Evolutionary conservation across 2,113 vertebrate species (phyloP).

Genomic region (Pagrus major): DNA sequence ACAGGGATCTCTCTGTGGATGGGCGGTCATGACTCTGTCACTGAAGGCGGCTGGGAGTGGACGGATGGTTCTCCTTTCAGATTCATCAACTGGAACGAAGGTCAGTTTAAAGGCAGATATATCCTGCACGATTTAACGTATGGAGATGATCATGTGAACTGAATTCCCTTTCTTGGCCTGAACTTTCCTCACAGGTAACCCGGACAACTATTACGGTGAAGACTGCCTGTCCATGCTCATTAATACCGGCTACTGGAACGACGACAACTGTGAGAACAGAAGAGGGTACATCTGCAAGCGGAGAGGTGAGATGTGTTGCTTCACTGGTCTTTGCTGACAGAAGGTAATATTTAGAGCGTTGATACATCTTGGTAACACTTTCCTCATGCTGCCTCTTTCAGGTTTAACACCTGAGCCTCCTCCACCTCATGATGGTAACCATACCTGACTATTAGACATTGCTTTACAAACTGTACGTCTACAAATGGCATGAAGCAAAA

Average conservation of each 20-base stretch:
- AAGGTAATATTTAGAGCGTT: not conserved
- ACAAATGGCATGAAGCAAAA: too few species aligned
- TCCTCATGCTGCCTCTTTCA: constrained; percentile 52
- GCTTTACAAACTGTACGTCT: not conserved
- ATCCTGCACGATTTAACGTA: not conserved
- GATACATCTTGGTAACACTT: not conserved
- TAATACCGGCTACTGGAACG: constrained; percentile 83
- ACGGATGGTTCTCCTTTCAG: constrained; percentile 81
- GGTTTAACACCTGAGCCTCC: constrained; percentile 80
- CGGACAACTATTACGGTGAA: constrained; percentile 80
- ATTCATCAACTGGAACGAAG: constrained; percentile 82
- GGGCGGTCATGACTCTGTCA: constrained; percentile 83
- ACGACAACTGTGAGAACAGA: constrained; percentile 81
- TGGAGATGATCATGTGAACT: not conserved
- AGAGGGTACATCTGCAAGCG: constrained; percentile 86
- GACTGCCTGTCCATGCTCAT: constrained; percentile 83
- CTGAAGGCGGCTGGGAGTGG: constrained; percentile 86
- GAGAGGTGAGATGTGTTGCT: constrained; percentile 66
- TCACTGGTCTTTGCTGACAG: not conserved
- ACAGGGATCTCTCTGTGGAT: constrained; percentile 85
- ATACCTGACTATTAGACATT: not conserved
- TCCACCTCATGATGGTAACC: constrained; percentile 84
- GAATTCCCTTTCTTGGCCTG: not conserved
- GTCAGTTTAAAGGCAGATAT: constrained; percentile 51
- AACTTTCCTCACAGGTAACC: constrained; percentile 74